Percentiles rank a stretch among this genome's conserved stretches.
Conservation (phyloP, 1,140 invertebrate species). For the Bombus impatiens region DNA sequence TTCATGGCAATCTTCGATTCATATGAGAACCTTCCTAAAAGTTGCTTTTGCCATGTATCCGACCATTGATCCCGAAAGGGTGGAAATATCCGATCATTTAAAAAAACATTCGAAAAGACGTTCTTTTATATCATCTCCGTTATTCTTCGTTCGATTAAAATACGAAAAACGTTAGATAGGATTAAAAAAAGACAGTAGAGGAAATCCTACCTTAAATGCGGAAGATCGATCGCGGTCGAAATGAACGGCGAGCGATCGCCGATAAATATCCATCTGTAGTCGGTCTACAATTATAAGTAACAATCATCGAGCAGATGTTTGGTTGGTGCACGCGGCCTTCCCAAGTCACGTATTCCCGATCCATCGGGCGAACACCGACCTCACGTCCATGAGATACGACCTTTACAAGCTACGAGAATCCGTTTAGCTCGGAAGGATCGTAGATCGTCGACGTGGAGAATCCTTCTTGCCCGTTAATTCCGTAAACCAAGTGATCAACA, state of each 20-base stretch:
- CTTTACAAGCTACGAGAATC: neutral
- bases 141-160: neutral
- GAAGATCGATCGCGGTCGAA: too few species aligned
- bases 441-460: neutral
- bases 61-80: too few species aligned
- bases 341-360: neutral
- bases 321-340: neutral
- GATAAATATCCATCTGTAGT: neutral
- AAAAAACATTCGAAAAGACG: too few species aligned
- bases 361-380: neutral
- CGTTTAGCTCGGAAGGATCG: neutral
- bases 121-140: too few species aligned
- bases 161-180: neutral
- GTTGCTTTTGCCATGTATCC: too few species aligned
- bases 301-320: neutral
- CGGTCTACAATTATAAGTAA: constrained; percentile 13
- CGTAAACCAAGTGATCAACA: constrained; percentile 49
- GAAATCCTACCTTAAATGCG: neutral
- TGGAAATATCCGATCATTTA: too few species aligned
- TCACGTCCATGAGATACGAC: constrained; percentile 7
- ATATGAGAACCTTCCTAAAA: too few species aligned
- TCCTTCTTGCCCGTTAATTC: constrained; percentile 7
- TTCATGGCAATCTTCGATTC: too few species aligned
- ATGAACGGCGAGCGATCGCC: neutral
- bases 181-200: too few species aligned